These are phyloP conservation scores for Cettia cetti DNA, from an alignment of 2,113 vertebrate genomes.

Conservation along the genomic window DNA sequence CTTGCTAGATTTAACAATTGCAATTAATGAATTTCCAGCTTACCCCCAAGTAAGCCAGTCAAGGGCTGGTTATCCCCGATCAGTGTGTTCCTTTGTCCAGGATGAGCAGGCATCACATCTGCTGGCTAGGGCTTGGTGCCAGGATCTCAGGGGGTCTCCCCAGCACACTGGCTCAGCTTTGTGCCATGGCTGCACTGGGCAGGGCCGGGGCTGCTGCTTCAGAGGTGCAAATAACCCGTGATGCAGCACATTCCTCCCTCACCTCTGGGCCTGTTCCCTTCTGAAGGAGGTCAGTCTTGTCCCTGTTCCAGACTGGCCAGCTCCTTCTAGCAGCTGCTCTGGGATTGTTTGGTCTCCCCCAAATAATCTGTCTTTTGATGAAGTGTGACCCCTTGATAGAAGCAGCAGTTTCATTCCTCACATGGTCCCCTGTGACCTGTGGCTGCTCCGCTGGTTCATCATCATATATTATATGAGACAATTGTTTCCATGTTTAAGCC, in stretches of 20 bases:
- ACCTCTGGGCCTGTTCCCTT: background rate
- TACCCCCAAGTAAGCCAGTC: background rate
- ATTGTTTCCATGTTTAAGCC: conserved; percentile 34
- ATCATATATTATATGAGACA: conserved; percentile 41
- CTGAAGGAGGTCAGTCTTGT: background rate
- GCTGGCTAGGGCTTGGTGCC: background rate
- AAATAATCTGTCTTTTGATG: background rate
- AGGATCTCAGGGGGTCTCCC: accelerated
- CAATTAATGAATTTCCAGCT: background rate
- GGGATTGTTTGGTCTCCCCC: background rate
- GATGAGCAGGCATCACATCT: background rate
- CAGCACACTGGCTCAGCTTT: background rate
- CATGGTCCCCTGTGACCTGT: background rate
- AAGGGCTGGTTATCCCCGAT: background rate
- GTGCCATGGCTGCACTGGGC: accelerated
- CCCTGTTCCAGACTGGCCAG: background rate
- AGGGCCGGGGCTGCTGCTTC: background rate
- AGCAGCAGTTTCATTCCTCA: background rate
- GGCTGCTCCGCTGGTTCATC: conserved; percentile 44
- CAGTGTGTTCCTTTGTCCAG: background rate
- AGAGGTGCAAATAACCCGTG: accelerated
- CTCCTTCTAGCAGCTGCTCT: background rate
- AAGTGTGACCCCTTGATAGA: background rate
- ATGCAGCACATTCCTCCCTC: accelerated
- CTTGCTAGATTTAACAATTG: background rate